Evolutionary conservation across 2,888 invertebrate species (phyloP).

Genomic region (Hyalella azteca): DNA sequence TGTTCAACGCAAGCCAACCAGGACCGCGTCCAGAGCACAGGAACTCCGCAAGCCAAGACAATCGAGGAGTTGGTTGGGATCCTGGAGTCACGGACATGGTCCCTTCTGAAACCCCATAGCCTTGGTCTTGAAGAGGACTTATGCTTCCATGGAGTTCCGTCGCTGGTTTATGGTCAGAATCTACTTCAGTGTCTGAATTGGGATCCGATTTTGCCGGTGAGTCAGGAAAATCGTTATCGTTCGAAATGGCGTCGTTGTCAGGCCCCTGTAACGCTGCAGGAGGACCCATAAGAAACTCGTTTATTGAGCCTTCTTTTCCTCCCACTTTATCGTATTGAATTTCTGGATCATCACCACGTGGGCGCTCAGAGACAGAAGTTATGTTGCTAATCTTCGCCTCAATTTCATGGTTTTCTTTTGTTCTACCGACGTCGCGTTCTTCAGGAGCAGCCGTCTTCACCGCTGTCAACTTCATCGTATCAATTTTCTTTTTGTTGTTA

Average conservation of each 20-base stretch:
- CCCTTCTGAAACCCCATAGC: not conserved
- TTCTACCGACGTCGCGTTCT: too few species aligned
- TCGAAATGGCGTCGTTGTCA: not conserved
- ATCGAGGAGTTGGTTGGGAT: not conserved
- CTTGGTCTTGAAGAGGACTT: not conserved
- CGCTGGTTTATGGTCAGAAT: not conserved
- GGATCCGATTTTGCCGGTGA: not conserved
- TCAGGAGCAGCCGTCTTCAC: too few species aligned
- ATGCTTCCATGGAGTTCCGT: not conserved
- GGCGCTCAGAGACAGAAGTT: too few species aligned
- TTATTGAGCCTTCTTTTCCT: too few species aligned
- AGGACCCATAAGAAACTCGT: not conserved
- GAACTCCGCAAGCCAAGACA: slow-evolving; percentile 41
- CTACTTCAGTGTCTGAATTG: not conserved
- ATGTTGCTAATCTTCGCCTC: too few species aligned
- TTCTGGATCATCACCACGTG: too few species aligned
- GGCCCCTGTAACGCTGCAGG: not conserved
- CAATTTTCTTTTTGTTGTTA: not conserved
- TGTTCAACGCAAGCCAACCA: slow-evolving; percentile 37
- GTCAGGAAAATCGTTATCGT: not conserved
- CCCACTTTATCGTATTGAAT: too few species aligned
- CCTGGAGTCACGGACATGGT: not conserved
- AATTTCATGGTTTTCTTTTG: too few species aligned
- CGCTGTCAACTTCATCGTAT: not conserved
- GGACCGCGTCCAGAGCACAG: slow-evolving; percentile 28